Evolutionary conservation across 35 echinoderm and acorn worm genomes (phyloP), one percentile per base, ranked within the genome.

Genomic region (Patiria miniata): DNA sequence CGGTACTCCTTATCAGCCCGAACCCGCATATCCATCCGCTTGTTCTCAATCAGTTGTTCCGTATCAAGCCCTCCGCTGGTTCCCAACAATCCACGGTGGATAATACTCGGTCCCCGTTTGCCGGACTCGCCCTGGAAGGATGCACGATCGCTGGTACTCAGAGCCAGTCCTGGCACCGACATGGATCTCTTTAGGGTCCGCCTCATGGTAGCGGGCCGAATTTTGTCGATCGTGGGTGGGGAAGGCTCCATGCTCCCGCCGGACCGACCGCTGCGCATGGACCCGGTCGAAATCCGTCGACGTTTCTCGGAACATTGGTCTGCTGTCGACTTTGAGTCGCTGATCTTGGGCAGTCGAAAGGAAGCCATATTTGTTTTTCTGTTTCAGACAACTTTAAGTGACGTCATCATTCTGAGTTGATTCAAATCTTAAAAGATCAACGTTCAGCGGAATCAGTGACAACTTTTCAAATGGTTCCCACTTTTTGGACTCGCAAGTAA

Each of bases 121-220:
- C 14, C 65, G 29, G 14, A 10, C 65, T 22, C 26, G 34, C 29
- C 65, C 12, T 73, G 65, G 26, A 73, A 30, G 26, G 65, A 30
- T 22, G 65, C 21, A 14, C 65, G 26, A 73, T 34, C 65, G 0
- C 34, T 34, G 26, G 10, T 30, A 34, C 65, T 34, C 65, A 73
- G 9, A 0, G 65, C 14, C 65, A 73, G 65, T 36, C 65, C 65
- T 15, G 65, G 65, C 14, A 73, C 65, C 23, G 65, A 73, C 65
- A 73, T 73, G 65, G 65, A 73, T 73, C 65, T 22, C 29, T 73
- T 73, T 10, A 73, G 34, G 29, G 65, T 73, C 65, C 30, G 65
- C 2, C 23, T 34, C 2, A 32, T 30, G 2, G 65, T 32, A 73
- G 65, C 65, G 29, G 65, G 65, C 29, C 26, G 8, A 14, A 19